Base-by-base conservation (phyloP, 2,888 invertebrate genomes). In the Dexiosoma caninum region DNA sequence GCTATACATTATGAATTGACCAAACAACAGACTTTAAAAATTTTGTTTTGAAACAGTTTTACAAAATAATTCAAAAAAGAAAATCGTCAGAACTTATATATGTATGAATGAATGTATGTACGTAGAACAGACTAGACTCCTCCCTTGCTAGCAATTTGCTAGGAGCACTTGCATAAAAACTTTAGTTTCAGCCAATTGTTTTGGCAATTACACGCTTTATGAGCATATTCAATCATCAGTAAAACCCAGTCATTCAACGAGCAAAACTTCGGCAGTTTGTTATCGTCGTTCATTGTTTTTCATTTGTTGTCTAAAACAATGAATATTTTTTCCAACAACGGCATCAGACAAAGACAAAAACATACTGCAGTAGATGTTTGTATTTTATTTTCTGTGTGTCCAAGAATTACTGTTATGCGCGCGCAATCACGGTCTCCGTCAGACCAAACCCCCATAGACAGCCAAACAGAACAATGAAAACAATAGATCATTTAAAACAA, bases 101-200 rank as follows among this genome's bases (percentile, higher is more conserved):
- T 5, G 9, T 49, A 27, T n/a, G 8, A 19, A 44, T 44, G 44
- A 7, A n/a, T 23, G 7, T 49, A n/a, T n/a, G 83, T 85, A 40
- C 84, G 82, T 71, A 82, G 44, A 44, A 16, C 79, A 51, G 81
- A 64, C 57, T 69, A 82, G 76, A 85, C 87, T 86, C 86, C 86
- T 85, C 86, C 86, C 85, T 81, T 83, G 81, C 81, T 66, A 75
- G 71, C 70, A 62, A 75, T 57, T 72, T 82, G 82, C 62, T 78
- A 64, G 67, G 66, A 75, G 67, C 74, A 60, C 53, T 67, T 69
- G 59, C 57, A 59, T 81, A 69, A 82, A 86, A 82, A 71, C 80
- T 83, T 72, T 85, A 83, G 84, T 83, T 78, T 85, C 85, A 82
- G 84, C 86, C 86, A 86, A 86, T 87, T 86, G 86, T 87, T 84